phyloP scores from a whole-genome alignment of 2,888 invertebrate species.

The Metacarcinus magister region DNA sequence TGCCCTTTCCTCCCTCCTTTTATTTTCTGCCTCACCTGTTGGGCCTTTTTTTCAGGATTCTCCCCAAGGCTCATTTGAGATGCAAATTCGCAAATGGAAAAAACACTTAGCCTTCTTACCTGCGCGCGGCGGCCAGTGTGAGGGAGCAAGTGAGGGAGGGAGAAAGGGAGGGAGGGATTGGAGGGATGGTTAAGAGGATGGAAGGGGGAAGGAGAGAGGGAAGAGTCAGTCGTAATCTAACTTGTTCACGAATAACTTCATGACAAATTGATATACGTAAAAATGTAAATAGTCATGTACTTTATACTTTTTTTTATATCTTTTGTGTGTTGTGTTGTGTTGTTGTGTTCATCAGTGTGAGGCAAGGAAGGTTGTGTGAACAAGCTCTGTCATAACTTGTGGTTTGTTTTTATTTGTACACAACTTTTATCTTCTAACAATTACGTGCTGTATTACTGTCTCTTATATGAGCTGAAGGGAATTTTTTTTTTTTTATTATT shows the following conservation, averaged over 20 bases:
- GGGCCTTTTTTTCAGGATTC: neutral
- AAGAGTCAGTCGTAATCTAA: neutral
- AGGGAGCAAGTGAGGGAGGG: neutral
- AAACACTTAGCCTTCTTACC: slow-evolving; percentile 64
- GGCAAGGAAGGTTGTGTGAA: too few relatives aligned
- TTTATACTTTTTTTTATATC: too few relatives aligned
- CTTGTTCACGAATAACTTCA: neutral
- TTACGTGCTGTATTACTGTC: too few relatives aligned
- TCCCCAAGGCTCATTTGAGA: slow-evolving; percentile 60
- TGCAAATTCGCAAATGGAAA: slow-evolving; percentile 69
- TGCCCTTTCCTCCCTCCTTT: neutral
- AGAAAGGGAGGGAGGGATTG: neutral
- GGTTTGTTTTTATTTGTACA: too few relatives aligned
- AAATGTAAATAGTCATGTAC: neutral
- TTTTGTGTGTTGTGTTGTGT: too few relatives aligned
- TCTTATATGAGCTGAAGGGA: too few relatives aligned
- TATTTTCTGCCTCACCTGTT: slow-evolving; percentile 38
- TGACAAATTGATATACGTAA: neutral
- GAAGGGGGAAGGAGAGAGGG: neutral
- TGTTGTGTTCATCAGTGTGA: too few relatives aligned
- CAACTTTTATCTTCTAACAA: too few relatives aligned
- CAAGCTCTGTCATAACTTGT: too few relatives aligned
- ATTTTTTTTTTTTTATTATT: too few relatives aligned
- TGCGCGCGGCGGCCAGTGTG: slow-evolving; percentile 6
- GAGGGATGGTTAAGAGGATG: neutral